Conservation (phyloP, 2,113 vertebrate species). For the Ailuropoda melanoleuca region DNA sequence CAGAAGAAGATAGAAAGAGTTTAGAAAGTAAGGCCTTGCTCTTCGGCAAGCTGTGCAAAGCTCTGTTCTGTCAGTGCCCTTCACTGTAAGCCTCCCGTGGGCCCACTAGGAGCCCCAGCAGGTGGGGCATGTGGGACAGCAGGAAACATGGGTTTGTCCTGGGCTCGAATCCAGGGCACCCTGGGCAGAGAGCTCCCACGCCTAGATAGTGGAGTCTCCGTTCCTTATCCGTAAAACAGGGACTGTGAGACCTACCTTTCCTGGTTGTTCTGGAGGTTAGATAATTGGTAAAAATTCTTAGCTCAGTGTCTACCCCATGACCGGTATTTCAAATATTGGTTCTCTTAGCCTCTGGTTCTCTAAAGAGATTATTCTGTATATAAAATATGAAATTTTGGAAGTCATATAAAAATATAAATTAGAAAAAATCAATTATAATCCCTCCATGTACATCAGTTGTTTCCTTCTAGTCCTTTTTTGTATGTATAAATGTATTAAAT, state of each 20-base stretch:
- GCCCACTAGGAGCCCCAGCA: not conserved
- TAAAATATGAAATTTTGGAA: slow-evolving; percentile 10
- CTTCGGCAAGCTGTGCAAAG: not conserved
- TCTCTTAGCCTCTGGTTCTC: slow-evolving; percentile 18
- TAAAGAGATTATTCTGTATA: not conserved
- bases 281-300: not conserved
- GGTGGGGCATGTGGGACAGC: not conserved
- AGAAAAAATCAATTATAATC: not conserved
- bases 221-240: not conserved
- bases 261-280: not conserved
- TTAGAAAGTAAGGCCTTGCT: not conserved
- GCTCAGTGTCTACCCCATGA: not conserved
- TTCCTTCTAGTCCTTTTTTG: slow-evolving; percentile 14
- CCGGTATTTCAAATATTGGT: not conserved
- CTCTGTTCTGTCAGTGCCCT: slow-evolving; percentile 1
- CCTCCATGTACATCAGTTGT: not conserved
- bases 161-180: not conserved
- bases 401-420: not conserved
- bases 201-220: not conserved
- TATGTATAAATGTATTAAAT: slow-evolving; percentile 20
- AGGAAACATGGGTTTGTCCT: not conserved
- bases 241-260: not conserved
- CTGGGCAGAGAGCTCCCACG: not conserved
- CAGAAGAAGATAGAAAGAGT: not conserved
- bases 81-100: not conserved